Percentiles rank a stretch among this genome's conserved stretches.
Evolutionary conservation across 2,113 vertebrate species (phyloP).

Genomic region (Myiozetetes cayanensis): DNA sequence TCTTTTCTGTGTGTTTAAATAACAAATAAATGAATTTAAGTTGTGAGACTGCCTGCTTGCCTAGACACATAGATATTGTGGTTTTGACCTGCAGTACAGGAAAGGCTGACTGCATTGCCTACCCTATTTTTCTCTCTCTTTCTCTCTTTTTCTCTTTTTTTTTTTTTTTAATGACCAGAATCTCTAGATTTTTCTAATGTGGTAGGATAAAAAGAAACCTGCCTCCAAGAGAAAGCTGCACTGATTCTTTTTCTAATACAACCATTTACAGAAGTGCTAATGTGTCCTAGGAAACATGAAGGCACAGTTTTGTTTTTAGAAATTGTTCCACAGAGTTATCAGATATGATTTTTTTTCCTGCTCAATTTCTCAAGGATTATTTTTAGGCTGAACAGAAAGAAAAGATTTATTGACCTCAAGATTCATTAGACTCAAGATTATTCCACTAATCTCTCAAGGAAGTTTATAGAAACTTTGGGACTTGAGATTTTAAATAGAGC

Average conservation of each 20-base stretch:
- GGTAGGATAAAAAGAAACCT: not conserved
- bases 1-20: not conserved
- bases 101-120: not conserved
- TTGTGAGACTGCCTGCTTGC: not conserved
- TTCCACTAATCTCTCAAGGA: not conserved
- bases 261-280: not conserved
- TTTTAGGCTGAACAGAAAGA: slow-evolving; percentile 1
- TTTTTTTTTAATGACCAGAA: not conserved
- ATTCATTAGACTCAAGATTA: not conserved
- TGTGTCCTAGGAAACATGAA: slow-evolving; percentile 21
- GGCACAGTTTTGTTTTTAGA: not conserved
- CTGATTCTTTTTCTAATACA: not conserved
- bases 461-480: not conserved
- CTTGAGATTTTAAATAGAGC: not conserved
- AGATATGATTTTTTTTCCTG: not conserved
- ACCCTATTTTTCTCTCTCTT: not conserved
- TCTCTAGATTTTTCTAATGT: not conserved
- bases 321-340: not conserved
- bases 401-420: not conserved
- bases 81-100: not conserved
- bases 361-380: slow-evolving; percentile 15
- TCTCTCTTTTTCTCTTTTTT: too few species aligned
- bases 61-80: not conserved
- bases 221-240: not conserved
- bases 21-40: not conserved